phyloP scores from a whole-genome alignment of 1,140 invertebrate species.

The Drosophila gunungcola region DNA sequence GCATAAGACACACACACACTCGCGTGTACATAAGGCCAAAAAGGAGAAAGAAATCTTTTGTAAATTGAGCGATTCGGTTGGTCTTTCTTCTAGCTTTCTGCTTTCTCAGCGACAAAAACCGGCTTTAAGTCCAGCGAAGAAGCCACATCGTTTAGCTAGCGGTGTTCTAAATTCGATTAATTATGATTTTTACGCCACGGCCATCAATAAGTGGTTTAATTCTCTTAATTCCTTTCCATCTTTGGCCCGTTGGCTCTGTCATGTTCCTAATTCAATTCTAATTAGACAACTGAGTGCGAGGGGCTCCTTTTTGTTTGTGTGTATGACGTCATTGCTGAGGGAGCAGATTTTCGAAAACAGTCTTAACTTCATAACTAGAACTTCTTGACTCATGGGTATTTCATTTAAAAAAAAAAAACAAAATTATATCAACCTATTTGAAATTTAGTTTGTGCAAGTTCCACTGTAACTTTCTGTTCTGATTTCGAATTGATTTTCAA shows the following conservation, averaged over 20 bases:
- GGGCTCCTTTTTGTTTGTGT: slow-evolving; percentile 18
- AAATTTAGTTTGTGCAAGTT: background rate
- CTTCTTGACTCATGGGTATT: background rate
- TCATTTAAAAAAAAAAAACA: background rate
- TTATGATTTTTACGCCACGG: slow-evolving; percentile 61
- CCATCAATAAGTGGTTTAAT: slow-evolving; percentile 60
- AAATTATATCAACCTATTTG: background rate
- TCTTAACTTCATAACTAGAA: background rate
- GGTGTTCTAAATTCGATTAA: slow-evolving; percentile 78
- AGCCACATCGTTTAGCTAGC: slow-evolving; percentile 61
- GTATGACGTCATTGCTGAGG: slow-evolving; percentile 53
- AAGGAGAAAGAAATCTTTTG: slow-evolving; percentile 56
- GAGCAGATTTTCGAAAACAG: background rate
- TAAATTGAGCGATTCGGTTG: slow-evolving; percentile 40
- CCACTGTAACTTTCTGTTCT: background rate
- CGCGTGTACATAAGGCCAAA: slow-evolving; percentile 63
- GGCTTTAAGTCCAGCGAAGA: slow-evolving; percentile 34
- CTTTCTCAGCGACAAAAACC: slow-evolving; percentile 59
- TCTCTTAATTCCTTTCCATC: slow-evolving; percentile 41
- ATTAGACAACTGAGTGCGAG: slow-evolving; percentile 69
- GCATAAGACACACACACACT: slow-evolving; percentile 41
- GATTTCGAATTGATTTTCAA: slow-evolving; percentile 16
- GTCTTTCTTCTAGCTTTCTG: slow-evolving; percentile 29
- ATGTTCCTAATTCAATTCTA: slow-evolving; percentile 67
- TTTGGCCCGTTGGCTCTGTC: slow-evolving; percentile 29